Base-by-base conservation (phyloP, 2,113 vertebrate species). In the Trematomus loennbergii region DNA sequence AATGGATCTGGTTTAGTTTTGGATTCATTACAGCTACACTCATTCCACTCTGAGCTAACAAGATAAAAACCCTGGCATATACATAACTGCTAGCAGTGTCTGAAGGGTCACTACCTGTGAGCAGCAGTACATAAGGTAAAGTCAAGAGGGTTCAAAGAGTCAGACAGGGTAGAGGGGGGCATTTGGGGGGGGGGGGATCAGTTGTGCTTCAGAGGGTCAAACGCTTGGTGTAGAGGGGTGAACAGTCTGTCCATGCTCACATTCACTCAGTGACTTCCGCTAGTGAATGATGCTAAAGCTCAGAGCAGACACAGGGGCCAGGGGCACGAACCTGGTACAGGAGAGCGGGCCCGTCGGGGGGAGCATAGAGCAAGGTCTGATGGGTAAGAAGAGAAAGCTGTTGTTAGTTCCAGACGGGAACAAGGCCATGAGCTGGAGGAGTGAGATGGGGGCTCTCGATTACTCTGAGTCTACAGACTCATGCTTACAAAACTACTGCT, bases 281-380 rank as follows among this genome's bases (percentile, higher is more conserved):
- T 57, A 68, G 75, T 72, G 61, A 91, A 84, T 90, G 69, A 78
- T 72, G 75, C 82, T 74, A 75, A 83, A 90, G 85, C 75, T 91
- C 80, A 90, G 82, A 90, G 88, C 82, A 71, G 87, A 81, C 89
- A 84, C 78, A 79, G 79, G 87, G 88, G 89, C 81, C 84, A 85
- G 53, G 59, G 92, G 87, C 90, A 93, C 94, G 90, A 94, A 94
- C 93, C 93, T 93, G 92, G 88, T 80, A 88, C 84, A 83, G 93
- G 91, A 89, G 90, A 90, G 64, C 72, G 87, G 79, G 90, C 89
- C 87, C 86, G 88, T 46, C 78, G 79, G 2, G 94, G 93, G 66
- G 93, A 94, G 85, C 93, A 94, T 75, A 91, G 75, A 84, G 92
- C 92, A 92, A 94, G 92, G 83, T 94, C 94, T 94, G 93, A 94